A percentile compares a stretch with the other conserved stretches of the same genome.
phyloP scores from a whole-genome alignment of 2,888 invertebrate genomes.

The Limnephilus lunatus region DNA sequence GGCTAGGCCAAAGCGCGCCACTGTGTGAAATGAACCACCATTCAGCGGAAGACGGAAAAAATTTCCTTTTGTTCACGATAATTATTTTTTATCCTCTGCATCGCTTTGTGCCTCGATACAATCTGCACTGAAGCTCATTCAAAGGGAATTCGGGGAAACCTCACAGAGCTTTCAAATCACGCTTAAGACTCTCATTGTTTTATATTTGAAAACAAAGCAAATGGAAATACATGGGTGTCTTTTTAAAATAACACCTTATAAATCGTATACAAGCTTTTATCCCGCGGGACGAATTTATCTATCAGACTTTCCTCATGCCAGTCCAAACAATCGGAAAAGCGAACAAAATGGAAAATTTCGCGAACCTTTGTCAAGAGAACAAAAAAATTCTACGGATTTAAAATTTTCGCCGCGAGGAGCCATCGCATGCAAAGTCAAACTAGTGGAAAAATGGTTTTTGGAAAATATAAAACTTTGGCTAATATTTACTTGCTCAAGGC shows the following conservation, averaged over 20 bases:
- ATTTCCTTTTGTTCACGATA: neutral
- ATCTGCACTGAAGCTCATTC: neutral
- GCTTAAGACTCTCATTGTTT: neutral
- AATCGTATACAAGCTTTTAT: neutral
- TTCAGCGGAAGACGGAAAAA: neutral
- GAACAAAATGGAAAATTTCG: slow-evolving; percentile 24
- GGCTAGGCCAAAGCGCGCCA: neutral
- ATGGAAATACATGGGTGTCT: neutral
- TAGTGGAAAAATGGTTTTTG: neutral
- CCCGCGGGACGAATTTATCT: slow-evolving; percentile 30
- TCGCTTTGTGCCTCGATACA: neutral
- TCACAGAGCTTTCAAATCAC: neutral
- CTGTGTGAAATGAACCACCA: neutral
- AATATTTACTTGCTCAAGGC: neutral
- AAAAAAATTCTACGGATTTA: slow-evolving; percentile 28
- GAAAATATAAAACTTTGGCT: neutral
- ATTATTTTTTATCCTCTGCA: neutral
- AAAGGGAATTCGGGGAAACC: neutral
- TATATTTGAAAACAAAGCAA: slow-evolving; percentile 13
- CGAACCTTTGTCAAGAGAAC: slow-evolving; percentile 44
- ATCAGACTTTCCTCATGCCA: slow-evolving; percentile 26
- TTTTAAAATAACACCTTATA: neutral
- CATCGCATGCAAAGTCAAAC: neutral
- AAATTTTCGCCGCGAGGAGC: slow-evolving; percentile 27
- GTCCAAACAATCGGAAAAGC: slow-evolving; percentile 35